Evolutionary conservation across 2,113 vertebrate species (phyloP).

Genomic region (Lontra canadensis): DNA sequence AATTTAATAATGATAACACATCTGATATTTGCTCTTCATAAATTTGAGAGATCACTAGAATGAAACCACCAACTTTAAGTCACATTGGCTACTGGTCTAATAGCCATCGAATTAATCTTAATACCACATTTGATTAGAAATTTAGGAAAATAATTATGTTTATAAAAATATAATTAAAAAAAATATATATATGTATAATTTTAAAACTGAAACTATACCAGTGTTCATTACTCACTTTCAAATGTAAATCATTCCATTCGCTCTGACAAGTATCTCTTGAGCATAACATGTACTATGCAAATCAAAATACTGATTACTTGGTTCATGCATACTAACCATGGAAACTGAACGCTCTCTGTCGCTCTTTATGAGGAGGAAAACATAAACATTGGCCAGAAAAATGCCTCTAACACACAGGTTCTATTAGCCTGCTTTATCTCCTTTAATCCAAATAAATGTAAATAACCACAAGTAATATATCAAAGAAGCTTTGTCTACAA

Average conservation of each 20-base stretch:
- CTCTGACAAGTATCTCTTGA: not conserved
- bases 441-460: not conserved
- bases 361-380: not conserved
- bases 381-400: slow-evolving; percentile 5
- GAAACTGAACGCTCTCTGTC: not conserved
- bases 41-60: not conserved
- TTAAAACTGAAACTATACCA: slow-evolving; percentile 19
- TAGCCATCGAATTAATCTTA: not conserved
- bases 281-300: not conserved
- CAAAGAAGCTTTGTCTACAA: not conserved
- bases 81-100: not conserved
- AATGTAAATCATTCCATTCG: slow-evolving; percentile 28
- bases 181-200: slow-evolving; percentile 34
- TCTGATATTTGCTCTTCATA: not conserved
- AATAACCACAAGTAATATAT: not conserved
- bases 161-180: slow-evolving; percentile 44
- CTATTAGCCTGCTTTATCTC: not conserved
- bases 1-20: not conserved
- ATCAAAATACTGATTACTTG: slow-evolving; percentile 34
- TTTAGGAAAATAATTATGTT: not conserved
- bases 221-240: not conserved
- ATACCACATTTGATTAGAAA: not conserved
- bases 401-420: not conserved
- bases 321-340: not conserved
- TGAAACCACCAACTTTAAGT: not conserved